Conservation (phyloP, 1,140 invertebrate species). For the Prorops nasuta region DNA sequence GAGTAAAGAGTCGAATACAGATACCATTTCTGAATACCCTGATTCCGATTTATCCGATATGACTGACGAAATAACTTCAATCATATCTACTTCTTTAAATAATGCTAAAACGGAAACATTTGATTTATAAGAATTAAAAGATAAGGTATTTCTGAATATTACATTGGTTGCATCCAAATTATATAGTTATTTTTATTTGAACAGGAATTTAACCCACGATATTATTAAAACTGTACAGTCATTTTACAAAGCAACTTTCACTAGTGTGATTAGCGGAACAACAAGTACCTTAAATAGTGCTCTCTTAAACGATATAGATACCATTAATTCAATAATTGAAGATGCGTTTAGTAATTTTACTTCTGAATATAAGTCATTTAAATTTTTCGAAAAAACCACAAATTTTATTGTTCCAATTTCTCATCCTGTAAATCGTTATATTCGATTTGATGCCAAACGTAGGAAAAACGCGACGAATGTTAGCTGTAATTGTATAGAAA, state of each 20-base stretch:
- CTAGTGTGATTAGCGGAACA: background rate
- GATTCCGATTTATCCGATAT: background rate
- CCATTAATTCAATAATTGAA: background rate
- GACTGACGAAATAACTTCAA: background rate
- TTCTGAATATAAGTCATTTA: background rate
- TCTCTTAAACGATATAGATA: background rate
- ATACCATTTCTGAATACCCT: too few species aligned
- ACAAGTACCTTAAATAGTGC: background rate
- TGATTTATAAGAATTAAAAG: too few species aligned
- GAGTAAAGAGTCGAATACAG: too few species aligned
- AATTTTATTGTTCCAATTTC: background rate
- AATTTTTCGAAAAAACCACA: background rate
- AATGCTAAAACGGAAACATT: too few species aligned
- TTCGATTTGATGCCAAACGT: background rate
- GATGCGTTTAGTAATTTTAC: background rate
- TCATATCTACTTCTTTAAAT: background rate
- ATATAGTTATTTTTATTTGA: background rate
- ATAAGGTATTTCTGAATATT: too few species aligned
- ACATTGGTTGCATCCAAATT: background rate
- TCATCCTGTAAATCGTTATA: background rate
- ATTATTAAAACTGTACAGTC: background rate
- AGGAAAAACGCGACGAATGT: background rate
- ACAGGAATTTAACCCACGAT: background rate
- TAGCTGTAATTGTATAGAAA: background rate
- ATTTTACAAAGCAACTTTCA: too few species aligned